Conservation (phyloP, 2,888 invertebrate genomes). For the Brachyopa scutellaris region DNA sequence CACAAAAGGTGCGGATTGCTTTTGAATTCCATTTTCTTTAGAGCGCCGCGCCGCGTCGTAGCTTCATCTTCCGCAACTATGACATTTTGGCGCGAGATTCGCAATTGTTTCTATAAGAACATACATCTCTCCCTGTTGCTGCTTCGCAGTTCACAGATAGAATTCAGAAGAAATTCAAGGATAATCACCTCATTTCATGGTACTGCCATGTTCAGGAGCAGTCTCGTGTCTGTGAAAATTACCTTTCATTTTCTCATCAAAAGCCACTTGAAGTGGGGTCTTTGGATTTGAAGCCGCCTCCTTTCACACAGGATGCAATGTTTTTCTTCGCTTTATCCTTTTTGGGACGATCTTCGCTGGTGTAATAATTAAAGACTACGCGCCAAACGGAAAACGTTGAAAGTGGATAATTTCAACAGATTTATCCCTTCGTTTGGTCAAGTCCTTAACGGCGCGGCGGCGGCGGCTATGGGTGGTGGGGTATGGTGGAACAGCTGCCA, state of each 20-base stretch:
- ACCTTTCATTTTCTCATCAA: constrained; percentile 81
- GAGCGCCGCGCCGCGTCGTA: not conserved
- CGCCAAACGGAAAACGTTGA: constrained; percentile 53
- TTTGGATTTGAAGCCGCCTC: constrained; percentile 20
- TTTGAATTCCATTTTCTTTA: constrained; percentile 55
- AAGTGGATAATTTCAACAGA: constrained; percentile 73
- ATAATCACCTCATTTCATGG: constrained; percentile 52
- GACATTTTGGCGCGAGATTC: constrained; percentile 52
- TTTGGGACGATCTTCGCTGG: constrained; percentile 43
- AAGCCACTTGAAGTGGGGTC: constrained; percentile 78
- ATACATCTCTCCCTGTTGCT: constrained; percentile 25
- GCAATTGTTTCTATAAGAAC: constrained; percentile 50
- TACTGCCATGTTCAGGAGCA: constrained; percentile 20
- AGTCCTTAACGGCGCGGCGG: constrained; percentile 50
- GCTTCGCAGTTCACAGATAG: not conserved
- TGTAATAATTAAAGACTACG: constrained; percentile 70
- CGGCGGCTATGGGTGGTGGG: constrained; percentile 24
- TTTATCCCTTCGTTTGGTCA: constrained; percentile 73
- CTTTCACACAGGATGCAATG: constrained; percentile 34
- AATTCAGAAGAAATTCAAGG: constrained; percentile 30
- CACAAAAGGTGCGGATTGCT: constrained; percentile 67
- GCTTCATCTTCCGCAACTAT: constrained; percentile 9
- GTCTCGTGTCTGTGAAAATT: constrained; percentile 77
- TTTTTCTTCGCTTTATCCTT: constrained; percentile 53
- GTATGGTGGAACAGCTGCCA: constrained; percentile 17